Base-by-base conservation (phyloP, 2,888 invertebrate species). In the Diaperis boleti region DNA sequence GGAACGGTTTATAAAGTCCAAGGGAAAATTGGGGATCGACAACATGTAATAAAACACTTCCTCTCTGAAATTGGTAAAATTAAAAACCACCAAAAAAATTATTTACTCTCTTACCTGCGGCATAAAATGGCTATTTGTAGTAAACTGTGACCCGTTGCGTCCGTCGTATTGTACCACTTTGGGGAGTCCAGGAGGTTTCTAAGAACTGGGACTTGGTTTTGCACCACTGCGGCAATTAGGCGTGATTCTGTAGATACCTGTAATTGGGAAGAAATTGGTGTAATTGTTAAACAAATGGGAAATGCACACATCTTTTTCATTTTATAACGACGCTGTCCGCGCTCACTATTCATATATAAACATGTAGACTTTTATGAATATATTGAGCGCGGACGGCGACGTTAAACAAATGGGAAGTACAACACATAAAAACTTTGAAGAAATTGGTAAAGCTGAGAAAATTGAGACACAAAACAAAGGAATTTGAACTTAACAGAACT, bases 11-110 rank as follows among this genome's bases (percentile, higher is more conserved):
- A 20, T 6, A 11, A 11, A 26, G 2, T 31, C 47, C 1, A 47
- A 10, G 0, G 47, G 47, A 15, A 31, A 47, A 31, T 47, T 6
- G 0, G 47, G 47, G n/a, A 49, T 3, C 1, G 49, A 49, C 10
- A 49, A 8, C 20, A 49, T 10, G 10, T 52, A 52, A 13, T 49
- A 33, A 13, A 49, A 49, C 6, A 49, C 35, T 15, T 47, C 47
- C 4, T 5, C 10, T 3, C 47, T 49, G 11, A 49, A 33, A 49
- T 15, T 33, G 26, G 10, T 33, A 3, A 14, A 20, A n/a, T 45
- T 5, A n/a, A n/a, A n/a, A n/a, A 45, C n/a, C 6, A 10, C 4
- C 8, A 3, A 33, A 33, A 33, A 11, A 11, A 1, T 33, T 7
- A 22, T 7, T 6, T 6, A 7, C 22, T 22, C n/a, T 6, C 22